Conservation (phyloP, 2,888 invertebrate genomes). For the Aphidius colemani region DNA sequence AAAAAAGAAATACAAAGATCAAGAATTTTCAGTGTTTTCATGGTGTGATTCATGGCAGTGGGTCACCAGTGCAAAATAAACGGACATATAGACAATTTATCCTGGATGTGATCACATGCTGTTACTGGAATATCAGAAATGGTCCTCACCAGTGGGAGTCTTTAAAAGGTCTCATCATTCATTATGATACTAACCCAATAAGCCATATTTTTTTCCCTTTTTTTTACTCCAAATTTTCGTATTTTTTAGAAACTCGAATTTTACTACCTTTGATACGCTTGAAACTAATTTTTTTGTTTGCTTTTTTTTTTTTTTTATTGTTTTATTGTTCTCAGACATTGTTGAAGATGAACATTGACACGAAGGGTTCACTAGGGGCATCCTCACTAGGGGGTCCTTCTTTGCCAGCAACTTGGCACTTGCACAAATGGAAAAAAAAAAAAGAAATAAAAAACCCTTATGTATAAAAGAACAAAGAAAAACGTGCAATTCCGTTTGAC, state of each 20-base stretch:
- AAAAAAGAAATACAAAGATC: no score
- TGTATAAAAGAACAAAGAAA: conserved; percentile 5
- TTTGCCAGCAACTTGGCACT: neutral
- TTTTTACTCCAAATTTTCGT: neutral
- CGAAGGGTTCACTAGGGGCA: neutral
- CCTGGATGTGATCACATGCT: conserved; percentile 19
- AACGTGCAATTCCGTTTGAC: conserved; percentile 18
- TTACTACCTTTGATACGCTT: conserved; percentile 13
- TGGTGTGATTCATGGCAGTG: conserved; percentile 33
- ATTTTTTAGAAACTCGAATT: neutral
- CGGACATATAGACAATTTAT: conserved; percentile 3
- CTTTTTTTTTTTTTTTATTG: conserved; percentile 3
- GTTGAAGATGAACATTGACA: neutral
- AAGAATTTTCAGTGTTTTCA: no score
- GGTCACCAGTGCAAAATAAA: conserved; percentile 31
- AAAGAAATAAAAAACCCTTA: conserved; percentile 5
- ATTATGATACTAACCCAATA: neutral
- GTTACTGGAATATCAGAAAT: conserved; percentile 1
- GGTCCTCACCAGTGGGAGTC: conserved; percentile 6
- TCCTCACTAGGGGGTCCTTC: no score
- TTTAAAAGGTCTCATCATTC: conserved; percentile 17
- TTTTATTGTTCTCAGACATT: neutral
- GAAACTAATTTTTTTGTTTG: conserved; percentile 19
- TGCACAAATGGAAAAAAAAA: neutral
- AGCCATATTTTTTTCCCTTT: conserved; percentile 7